Conservation (phyloP, 1,140 invertebrate species). For the Portunus trituberculatus region DNA sequence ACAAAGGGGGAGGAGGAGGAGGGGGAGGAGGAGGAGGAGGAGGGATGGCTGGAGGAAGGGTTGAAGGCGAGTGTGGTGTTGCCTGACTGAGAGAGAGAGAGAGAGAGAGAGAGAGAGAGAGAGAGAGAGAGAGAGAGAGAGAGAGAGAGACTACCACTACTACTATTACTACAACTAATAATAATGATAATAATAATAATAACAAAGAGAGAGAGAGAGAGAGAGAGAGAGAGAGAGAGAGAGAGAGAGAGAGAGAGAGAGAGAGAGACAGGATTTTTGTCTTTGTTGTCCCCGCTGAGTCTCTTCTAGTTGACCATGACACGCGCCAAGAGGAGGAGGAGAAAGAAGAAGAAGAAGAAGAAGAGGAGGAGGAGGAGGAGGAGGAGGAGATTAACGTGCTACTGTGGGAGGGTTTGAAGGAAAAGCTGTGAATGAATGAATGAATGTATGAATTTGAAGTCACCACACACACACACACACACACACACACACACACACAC, state of each 20-base stretch:
- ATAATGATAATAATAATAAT: no score
- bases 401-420: background rate
- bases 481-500: background rate
- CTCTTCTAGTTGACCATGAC: no score
- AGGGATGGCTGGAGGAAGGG: no score
- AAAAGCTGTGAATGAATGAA: background rate
- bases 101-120: conserved; percentile 29
- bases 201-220: conserved; percentile 25
- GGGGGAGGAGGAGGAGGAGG: no score
- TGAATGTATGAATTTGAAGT: background rate
- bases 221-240: background rate
- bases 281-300: no score
- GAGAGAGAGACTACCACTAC: no score
- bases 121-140: background rate
- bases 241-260: background rate
- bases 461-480: background rate
- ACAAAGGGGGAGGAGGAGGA: no score
- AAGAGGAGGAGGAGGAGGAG: background rate
- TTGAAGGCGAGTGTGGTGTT: no score
- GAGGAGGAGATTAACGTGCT: no score
- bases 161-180: no score
- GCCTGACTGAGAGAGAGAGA: no score
- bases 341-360: background rate
- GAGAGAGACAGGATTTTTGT: background rate
- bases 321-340: no score